phyloP scores from a whole-genome alignment of 1,140 invertebrate species.

The Heliconius nattereri region DNA sequence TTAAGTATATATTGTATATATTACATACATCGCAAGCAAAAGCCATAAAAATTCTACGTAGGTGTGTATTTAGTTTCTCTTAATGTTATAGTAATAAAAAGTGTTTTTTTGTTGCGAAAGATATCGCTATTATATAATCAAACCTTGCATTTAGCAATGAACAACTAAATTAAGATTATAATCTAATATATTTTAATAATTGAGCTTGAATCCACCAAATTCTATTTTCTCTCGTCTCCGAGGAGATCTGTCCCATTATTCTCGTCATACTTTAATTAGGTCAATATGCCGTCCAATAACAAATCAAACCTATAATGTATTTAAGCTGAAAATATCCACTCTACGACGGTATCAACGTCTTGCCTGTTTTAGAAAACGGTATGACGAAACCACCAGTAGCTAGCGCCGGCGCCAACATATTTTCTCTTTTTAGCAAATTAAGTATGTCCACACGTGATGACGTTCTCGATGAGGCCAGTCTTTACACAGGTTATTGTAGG shows the following conservation, averaged over 20 bases:
- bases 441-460: constrained; percentile 23
- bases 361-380: constrained; percentile 1
- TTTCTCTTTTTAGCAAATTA: constrained; percentile 23
- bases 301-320: constrained; percentile 5
- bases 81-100: too few relatives aligned
- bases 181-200: neutral
- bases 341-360: neutral
- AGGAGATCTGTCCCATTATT: neutral
- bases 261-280: constrained; percentile 15
- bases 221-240: neutral
- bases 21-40: too few relatives aligned
- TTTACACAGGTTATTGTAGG: too few relatives aligned
- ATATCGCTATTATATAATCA: too few relatives aligned
- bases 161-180: too few relatives aligned
- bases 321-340: neutral
- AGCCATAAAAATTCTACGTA: too few relatives aligned
- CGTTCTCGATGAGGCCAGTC: neutral
- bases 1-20: too few relatives aligned
- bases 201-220: neutral
- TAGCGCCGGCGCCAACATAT: neutral
- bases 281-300: constrained; percentile 16
- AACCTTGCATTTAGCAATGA: too few relatives aligned
- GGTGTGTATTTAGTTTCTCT: too few relatives aligned
- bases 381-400: neutral
- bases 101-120: too few relatives aligned